Base-by-base conservation (phyloP, 2,888 invertebrate species). In the Harpalus rubripes region DNA sequence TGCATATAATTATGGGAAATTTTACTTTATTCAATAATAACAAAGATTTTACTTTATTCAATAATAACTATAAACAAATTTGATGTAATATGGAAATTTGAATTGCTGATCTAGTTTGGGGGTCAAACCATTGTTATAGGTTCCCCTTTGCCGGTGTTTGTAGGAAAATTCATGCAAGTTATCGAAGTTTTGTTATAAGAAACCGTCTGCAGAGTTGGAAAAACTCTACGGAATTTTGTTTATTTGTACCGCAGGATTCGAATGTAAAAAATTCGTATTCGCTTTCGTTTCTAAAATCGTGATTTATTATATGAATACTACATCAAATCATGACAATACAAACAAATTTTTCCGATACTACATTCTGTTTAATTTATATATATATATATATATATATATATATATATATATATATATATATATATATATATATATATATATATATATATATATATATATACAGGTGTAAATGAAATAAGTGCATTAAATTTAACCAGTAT, bases 111-210 rank as follows among this genome's bases (percentile, higher is more conserved):
- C 44, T 52, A 63, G 18, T 63, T 63, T 26, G 63, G 18, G 26
- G 63, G 63, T 32, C 32, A 63, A 63, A 1, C 26, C 26, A 22
- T 22, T 63, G 18, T 68, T 68, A 39, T 32, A 39, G n/a, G 68
- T 68, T 18, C 52, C 3, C 32, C 32, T 32, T 8, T 52, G 44
- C 44, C 32, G 7, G 32, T 78, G 56, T 78, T 26, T 58, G 22
- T 8, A 15, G 58, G 58, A 78, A 56, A 56, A 58, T 78, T 78
- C 78, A 12, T 78, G 78, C 52, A 58, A 22, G 56, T 78, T 52
- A 78, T 78, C 78, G 58, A 78, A 78, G 78, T 78, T 78, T 78
- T 58, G 52, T 56, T 58, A 78, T 26, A 78, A 78, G 58, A 78
- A 78, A 78, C 58, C 18, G 78, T 78, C 78, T 56, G 56, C 32